phyloP scores from a whole-genome alignment of 2,113 vertebrate species.

The Falco punctatus region DNA sequence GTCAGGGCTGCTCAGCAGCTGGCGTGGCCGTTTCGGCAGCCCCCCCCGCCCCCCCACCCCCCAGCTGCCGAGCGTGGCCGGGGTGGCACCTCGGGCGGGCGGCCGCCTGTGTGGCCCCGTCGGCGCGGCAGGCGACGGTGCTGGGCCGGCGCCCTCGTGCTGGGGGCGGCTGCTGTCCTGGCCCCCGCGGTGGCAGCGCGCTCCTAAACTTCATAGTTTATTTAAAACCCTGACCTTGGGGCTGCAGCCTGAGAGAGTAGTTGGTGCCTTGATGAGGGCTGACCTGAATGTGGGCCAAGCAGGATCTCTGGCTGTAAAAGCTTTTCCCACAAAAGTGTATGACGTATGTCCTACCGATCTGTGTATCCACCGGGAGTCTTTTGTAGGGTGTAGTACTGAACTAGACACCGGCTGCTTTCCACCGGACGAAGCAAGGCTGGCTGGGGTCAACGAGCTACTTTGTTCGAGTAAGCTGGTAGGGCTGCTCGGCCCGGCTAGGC shows the following conservation, averaged over 20 bases:
- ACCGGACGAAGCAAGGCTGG: accelerated
- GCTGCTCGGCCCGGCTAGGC: neutral
- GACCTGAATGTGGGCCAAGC: neutral
- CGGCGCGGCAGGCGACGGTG: too few relatives aligned
- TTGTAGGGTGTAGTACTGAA: accelerated
- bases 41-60: too few relatives aligned
- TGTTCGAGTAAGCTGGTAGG: neutral
- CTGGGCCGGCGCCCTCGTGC: accelerated
- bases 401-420: accelerated
- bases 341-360: neutral
- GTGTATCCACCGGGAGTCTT: accelerated
- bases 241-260: too few relatives aligned
- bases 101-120: neutral
- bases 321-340: neutral
- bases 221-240: neutral
- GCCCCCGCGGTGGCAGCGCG: neutral
- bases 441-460: neutral
- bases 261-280: neutral
- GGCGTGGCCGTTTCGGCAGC: neutral
- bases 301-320: neutral
- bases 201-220: neutral
- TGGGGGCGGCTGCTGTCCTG: too few relatives aligned
- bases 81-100: neutral
- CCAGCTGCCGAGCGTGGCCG: too few relatives aligned
- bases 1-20: neutral